Conservation (phyloP, 1,140 invertebrate genomes). For the Zaprionus davidi region DNA sequence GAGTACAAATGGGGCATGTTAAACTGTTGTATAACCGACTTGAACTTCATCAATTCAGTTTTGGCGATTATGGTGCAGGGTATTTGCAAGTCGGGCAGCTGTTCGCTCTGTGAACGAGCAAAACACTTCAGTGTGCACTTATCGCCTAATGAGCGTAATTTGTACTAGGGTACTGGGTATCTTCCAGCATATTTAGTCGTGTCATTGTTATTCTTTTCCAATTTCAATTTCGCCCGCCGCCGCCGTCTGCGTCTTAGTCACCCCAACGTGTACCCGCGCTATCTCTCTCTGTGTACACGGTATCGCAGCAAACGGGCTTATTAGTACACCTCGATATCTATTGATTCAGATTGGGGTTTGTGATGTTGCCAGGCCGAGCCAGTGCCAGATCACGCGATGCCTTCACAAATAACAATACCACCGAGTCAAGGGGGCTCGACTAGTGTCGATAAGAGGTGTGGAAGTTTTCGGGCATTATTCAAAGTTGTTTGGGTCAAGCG, state of each 20-base stretch:
- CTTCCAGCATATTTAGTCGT: background rate
- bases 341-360: background rate
- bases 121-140: background rate
- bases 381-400: conserved; percentile 1
- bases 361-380: background rate
- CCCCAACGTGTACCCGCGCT: conserved; percentile 1
- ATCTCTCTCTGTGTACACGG: background rate
- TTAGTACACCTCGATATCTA: conserved; percentile 2
- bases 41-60: background rate
- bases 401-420: background rate
- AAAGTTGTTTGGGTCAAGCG: conserved; percentile 1
- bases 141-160: background rate
- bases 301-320: background rate
- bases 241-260: background rate
- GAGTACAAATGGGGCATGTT: background rate
- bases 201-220: conserved; percentile 3
- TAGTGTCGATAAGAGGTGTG: background rate
- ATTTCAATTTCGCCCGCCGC: background rate
- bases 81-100: background rate
- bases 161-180: background rate
- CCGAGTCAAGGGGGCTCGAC: background rate
- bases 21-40: background rate
- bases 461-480: background rate
- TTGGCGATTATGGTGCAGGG: background rate
- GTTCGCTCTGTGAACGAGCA: background rate